Evolutionary conservation across 2,888 invertebrate genomes (phyloP), one percentile per base, ranked within the genome.

Genomic region (Dicranocentrus wangi): DNA sequence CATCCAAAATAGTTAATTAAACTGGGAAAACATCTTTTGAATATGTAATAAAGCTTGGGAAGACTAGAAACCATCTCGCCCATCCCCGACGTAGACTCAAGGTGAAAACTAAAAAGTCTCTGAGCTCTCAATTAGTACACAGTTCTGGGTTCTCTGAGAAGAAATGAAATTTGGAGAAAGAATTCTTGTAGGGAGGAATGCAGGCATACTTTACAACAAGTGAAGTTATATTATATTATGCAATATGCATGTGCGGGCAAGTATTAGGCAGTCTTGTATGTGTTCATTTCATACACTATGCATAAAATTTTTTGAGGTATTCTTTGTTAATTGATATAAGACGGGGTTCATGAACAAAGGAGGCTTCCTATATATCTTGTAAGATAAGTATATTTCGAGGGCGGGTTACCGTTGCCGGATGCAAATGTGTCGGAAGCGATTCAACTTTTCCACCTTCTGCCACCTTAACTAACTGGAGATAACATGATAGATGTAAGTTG

Each of bases 1-100:
- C 68, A 77, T 51, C 61, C 76, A 77, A 77, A 77, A 77, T 77
- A 77, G 76, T 77, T 77, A 77, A 77, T 77, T 77, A 77, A 77
- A 77, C 69, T 68, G 68, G 69, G 61, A 77, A 75, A 77, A 77
- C 76, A 77, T 77, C 76, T 53, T 77, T 77, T 69, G 76, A 77
- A 77, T 77, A 51, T 61, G 76, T 69, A 77, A 77, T 69, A 77
- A 77, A 77, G 69, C 69, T 58, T 51, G 61, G n/a, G 60, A 27
- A 32, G 32, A 19, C n/a, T 17, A 61, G 17, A 15, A 1, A 32
- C n/a, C 32, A 28, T 28, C 27, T 61, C 61, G n/a, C 17, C 15
- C 25, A 8, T 28, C 1, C 2, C n/a, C 17, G 32, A 60, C 10
- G 47, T 10, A n/a, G n/a, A 47, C 3, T n/a, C n/a, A n/a, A 21